Evolutionary conservation across 2,888 invertebrate species (phyloP).

Genomic region (Anagyrus pseudococci): DNA sequence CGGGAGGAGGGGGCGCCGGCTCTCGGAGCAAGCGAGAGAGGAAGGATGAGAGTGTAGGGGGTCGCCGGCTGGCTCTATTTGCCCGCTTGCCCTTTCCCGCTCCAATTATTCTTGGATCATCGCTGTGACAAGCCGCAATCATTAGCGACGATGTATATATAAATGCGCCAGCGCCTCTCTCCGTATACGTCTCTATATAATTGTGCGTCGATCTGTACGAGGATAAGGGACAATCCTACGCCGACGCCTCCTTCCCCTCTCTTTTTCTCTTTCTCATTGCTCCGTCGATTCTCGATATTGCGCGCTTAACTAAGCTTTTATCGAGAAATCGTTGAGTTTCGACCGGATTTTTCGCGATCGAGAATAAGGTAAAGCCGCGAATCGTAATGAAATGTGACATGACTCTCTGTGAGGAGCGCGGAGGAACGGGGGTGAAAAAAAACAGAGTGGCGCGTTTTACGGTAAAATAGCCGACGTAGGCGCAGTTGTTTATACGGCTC

Average conservation of each 20-base stretch:
- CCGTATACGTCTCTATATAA: background rate
- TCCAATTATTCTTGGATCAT: conserved; percentile 62
- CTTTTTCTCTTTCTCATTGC: background rate
- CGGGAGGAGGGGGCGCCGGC: too few species aligned
- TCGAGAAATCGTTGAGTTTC: background rate
- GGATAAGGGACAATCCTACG: too few species aligned
- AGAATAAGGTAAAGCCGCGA: too few species aligned
- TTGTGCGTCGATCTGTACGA: background rate
- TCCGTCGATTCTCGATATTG: too few species aligned
- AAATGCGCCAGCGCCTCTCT: background rate
- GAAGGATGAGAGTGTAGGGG: conserved; percentile 39
- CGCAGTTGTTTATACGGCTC: too few species aligned
- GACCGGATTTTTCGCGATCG: too few species aligned
- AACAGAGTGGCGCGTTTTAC: too few species aligned
- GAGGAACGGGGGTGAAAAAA: too few species aligned
- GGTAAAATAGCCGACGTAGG: too few species aligned
- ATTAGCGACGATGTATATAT: conserved; percentile 11
- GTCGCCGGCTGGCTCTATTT: conserved; percentile 51
- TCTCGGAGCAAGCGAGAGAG: background rate
- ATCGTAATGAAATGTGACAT: too few species aligned
- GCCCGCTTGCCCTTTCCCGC: conserved; percentile 50
- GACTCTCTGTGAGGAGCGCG: too few species aligned
- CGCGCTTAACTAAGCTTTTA: background rate
- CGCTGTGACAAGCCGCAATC: conserved; percentile 44
- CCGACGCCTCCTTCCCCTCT: background rate